Percentiles rank a stretch among this genome's conserved stretches.
Conservation (phyloP, 2,797 vertebrate genomes). For the Eulemur rubriventer region DNA sequence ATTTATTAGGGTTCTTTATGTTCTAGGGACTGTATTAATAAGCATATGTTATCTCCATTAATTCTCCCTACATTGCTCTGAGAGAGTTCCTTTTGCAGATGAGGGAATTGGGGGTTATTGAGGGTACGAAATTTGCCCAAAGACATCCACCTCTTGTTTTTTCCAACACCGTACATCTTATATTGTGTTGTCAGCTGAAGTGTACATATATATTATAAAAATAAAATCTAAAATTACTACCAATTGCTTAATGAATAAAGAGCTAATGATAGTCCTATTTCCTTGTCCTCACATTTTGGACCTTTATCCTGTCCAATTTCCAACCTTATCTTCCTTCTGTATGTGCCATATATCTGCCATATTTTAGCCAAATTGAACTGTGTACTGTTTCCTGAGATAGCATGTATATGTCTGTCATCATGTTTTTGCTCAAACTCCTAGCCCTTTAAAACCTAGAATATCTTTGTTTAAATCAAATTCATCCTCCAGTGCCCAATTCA, state of each 20-base stretch:
- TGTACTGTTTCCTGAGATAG: conserved; percentile 9
- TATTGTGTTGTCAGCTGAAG: neutral
- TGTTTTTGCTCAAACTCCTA: conserved; percentile 20
- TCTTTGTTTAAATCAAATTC: conserved; percentile 26
- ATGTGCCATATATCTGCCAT: neutral
- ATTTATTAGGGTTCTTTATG: neutral
- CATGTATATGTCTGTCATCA: conserved; percentile 7
- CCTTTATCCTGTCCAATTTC: conserved; percentile 5
- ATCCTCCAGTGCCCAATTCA: neutral
- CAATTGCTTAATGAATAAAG: neutral
- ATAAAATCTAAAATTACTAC: conserved; percentile 11
- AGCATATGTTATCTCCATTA: neutral
- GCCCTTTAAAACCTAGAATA: neutral
- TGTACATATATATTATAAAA: conserved; percentile 1
- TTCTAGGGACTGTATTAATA: conserved; percentile 7
- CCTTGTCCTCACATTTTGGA: conserved; percentile 4
- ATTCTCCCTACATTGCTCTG: neutral
- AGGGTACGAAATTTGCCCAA: conserved; percentile 8
- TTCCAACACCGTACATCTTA: neutral
- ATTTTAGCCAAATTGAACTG: conserved; percentile 46
- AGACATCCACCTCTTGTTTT: neutral
- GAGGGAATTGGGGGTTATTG: neutral
- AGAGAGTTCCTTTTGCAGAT: conserved; percentile 43
- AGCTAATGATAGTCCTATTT: neutral
- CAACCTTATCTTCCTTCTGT: conserved; percentile 6